A percentile compares a stretch with the other conserved stretches of the same genome.
phyloP scores from a whole-genome alignment of 2,797 vertebrate genomes.

The Trematomus bernacchii region DNA sequence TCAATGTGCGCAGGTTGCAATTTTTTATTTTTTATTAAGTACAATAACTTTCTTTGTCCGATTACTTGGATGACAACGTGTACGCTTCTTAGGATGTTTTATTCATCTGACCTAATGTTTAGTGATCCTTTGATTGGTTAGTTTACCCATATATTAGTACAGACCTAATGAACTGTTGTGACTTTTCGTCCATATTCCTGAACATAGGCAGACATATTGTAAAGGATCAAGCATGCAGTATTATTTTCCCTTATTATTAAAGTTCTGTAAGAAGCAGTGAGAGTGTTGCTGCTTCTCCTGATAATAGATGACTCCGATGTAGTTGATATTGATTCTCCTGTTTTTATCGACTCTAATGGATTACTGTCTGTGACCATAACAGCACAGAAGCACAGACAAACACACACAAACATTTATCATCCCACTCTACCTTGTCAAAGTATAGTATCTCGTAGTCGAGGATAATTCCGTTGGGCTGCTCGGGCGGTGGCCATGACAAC shows the following conservation, averaged over 20 bases:
- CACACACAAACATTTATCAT: slow-evolving; percentile 58
- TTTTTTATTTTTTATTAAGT: too few relatives aligned
- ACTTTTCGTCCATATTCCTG: background rate
- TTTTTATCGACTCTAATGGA: slow-evolving; percentile 58
- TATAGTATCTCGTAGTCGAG: slow-evolving; percentile 96
- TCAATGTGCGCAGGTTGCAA: background rate
- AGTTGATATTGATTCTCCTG: slow-evolving; percentile 51
- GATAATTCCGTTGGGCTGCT: slow-evolving; percentile 97
- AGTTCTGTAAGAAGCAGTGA: background rate
- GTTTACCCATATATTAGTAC: background rate
- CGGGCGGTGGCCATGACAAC: slow-evolving; percentile 94
- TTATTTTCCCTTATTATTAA: background rate
- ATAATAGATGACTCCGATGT: slow-evolving; percentile 53
- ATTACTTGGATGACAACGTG: background rate
- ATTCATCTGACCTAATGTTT: background rate
- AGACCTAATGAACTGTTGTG: background rate
- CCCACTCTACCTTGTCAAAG: slow-evolving; percentile 92
- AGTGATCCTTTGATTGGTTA: background rate
- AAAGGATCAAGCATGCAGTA: background rate
- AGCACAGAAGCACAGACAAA: slow-evolving; percentile 31
- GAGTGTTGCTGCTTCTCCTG: slow-evolving; percentile 23
- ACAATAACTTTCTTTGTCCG: background rate
- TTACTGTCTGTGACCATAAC: slow-evolving; percentile 39
- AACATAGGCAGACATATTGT: background rate
- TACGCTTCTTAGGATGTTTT: background rate